Evolutionary conservation across 2,888 invertebrate species (phyloP), one percentile per base, ranked within the genome.

Genomic region (Clepsis dumicolana): DNA sequence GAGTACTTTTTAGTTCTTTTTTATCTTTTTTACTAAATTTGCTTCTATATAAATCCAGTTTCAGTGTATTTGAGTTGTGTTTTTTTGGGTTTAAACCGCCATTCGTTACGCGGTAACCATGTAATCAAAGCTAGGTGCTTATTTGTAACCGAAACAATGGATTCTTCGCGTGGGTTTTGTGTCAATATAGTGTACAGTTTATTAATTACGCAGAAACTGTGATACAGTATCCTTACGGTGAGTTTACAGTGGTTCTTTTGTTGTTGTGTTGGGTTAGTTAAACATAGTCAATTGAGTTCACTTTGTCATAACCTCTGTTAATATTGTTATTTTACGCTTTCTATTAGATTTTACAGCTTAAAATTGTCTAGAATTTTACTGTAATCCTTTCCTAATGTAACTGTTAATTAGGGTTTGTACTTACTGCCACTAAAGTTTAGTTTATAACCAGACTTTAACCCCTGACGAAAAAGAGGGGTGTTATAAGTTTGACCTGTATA

Each of bases 61-160:
- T 5, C 10, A 21, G 18, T 52, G 32, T 53, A 24, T 16, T 25
- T 52, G 14, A 25, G 4, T 12, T 25, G n/a, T 35, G 1, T 64
- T 32, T 64, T 32, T 18, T 18, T 38, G 25, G 24, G 29, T 10
- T 21, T 35, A 52, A 27, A 38, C 24, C 21, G 41, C 32, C 16
- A 12, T 18, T 41, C 18, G 50, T 52, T 68, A 25, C 64, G 16
- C 18, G 24, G 64, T 68, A 44, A 68, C 59, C 64, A 68, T 64
- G 68, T 57, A 59, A 44, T 21, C n/a, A n/a, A 29, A 41, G 5
- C 21, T 10, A 59, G 4, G 5, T 14, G 2, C 18, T 14, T 64
- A 29, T 29, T 32, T 68, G 32, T 25, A 10, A 14, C 29, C 35
- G 59, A 60, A 60, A 72, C 68, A 72, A 72, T 72, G 68, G 44